Base-by-base conservation (phyloP, 2,113 vertebrate species). In the Gasterosteus aculeatus region DNA sequence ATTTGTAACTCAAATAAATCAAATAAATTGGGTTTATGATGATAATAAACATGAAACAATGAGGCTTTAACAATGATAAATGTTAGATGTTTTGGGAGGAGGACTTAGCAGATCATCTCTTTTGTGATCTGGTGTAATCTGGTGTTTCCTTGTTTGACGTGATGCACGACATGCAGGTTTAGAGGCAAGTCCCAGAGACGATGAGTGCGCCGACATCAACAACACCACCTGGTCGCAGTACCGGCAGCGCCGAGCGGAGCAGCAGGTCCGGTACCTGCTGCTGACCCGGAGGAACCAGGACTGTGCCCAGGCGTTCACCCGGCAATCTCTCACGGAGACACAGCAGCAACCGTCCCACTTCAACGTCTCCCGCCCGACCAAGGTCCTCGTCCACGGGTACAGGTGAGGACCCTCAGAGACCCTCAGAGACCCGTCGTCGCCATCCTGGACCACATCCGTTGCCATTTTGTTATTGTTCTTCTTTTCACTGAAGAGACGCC, bases 301-400 rank as follows among this genome's bases (percentile, higher is more conserved):
- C 87, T 99, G 98, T 46, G 95, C 94, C 1, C 89, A 93, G 14
- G 59, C 83, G 4, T 93, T 98, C 77, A 84, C 67, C 69, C 82
- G 82, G 76, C 86, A 89, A 7, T 86, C 86, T 11, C 88, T 90
- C 0, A 71, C 78, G 35, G 84, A 77, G 35, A 83, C 95, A 18
- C 81, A 84, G 61, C 87, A 87, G 61, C 87, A 87, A 9, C 26
- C 85, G n/a, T 85, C 90, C 53, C 71, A 86, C 81, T 98, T 98
- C 92, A 96, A 96, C 70, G 81, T 76, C 71, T 94, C 87, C 33
- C 91, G 85, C 47, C 94, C 93, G 38, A 98, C 96, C 47, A 99
- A 97, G 83, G 89, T 99, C 76, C 92, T 99, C 77, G 91, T 99
- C 83, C 97, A 98, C 69, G 98, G 98, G n/a, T 99, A 96, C 95